Conservation (phyloP, 1,140 invertebrate genomes). For the Battus philenor region DNA sequence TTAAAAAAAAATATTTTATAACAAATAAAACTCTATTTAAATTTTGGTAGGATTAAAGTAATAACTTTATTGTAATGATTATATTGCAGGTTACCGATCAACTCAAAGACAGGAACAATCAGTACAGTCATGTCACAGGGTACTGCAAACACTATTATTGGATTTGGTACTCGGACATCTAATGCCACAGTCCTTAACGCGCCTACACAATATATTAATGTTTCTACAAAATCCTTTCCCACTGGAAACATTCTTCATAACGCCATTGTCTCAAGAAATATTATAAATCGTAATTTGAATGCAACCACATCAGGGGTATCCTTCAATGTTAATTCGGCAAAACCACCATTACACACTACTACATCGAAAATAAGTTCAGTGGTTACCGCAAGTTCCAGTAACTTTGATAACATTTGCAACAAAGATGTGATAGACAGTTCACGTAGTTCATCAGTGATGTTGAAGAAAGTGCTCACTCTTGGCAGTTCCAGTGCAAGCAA, state of each 20-base stretch:
- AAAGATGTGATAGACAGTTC: conserved; percentile 75
- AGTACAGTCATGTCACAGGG: conserved; percentile 71
- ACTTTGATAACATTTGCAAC: conserved; percentile 59
- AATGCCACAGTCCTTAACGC: conserved; percentile 56
- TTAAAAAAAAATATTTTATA: too few species aligned
- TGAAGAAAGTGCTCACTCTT: conserved; percentile 72
- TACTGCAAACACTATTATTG: conserved; percentile 61
- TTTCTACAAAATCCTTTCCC: conserved; percentile 67
- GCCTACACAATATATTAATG: conserved; percentile 63
- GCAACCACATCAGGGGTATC: conserved; percentile 44
- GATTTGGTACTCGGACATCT: conserved; percentile 58
- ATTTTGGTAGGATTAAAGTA: too few species aligned
- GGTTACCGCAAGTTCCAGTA: conserved; percentile 33
- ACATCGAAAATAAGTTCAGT: conserved; percentile 52
- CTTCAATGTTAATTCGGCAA: conserved; percentile 52
- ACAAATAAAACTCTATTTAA: too few species aligned
- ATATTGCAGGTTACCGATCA: conserved; percentile 68
- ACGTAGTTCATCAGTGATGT: conserved; percentile 71
- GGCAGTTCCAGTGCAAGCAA: conserved; percentile 66
- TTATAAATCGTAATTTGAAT: conserved; percentile 41
- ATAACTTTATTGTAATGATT: too few species aligned
- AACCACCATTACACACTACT: conserved; percentile 44
- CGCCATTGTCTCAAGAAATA: conserved; percentile 69
- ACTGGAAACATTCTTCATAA: conserved; percentile 74
- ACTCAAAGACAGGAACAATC: conserved; percentile 59